phyloP scores from a whole-genome alignment of 2,797 vertebrate genomes.

The Cynopterus sphinx region DNA sequence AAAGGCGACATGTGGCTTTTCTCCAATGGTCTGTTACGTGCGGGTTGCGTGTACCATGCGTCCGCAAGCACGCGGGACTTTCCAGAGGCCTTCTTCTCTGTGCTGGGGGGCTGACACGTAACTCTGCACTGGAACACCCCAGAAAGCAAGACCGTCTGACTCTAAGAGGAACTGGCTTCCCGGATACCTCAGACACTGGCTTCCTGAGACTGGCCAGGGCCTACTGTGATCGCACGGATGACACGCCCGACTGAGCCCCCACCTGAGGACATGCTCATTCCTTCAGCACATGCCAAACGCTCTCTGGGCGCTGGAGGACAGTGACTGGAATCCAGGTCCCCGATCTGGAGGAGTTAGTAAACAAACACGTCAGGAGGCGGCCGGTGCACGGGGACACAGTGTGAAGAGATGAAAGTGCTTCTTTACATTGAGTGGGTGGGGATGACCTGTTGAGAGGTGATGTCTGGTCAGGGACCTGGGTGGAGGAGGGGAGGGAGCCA shows the following conservation, averaged over 20 bases:
- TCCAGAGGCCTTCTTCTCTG: accelerated
- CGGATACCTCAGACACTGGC: too few species aligned
- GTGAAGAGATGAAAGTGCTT: neutral
- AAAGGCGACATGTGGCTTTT: neutral
- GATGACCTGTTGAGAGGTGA: neutral
- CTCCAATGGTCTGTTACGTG: neutral
- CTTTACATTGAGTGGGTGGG: too few species aligned
- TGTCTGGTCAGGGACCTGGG: neutral
- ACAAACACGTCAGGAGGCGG: too few species aligned
- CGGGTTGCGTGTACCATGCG: accelerated
- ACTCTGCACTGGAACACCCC: neutral
- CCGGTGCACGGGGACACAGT: neutral
- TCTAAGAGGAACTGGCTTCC: neutral
- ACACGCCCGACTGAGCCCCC: neutral
- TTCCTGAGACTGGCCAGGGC: neutral
- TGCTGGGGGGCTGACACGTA: neutral
- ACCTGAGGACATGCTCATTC: accelerated
- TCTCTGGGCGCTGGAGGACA: neutral
- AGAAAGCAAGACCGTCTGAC: too few species aligned
- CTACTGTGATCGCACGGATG: accelerated
- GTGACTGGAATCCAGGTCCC: neutral
- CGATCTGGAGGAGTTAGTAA: neutral
- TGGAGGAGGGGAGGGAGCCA: neutral
- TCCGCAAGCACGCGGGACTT: accelerated
- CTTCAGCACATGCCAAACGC: accelerated